A percentile compares a stretch with the other conserved stretches of the same genome.
phyloP scores from a whole-genome alignment of 1,140 invertebrate genomes.

The Aphidius gifuensis region DNA sequence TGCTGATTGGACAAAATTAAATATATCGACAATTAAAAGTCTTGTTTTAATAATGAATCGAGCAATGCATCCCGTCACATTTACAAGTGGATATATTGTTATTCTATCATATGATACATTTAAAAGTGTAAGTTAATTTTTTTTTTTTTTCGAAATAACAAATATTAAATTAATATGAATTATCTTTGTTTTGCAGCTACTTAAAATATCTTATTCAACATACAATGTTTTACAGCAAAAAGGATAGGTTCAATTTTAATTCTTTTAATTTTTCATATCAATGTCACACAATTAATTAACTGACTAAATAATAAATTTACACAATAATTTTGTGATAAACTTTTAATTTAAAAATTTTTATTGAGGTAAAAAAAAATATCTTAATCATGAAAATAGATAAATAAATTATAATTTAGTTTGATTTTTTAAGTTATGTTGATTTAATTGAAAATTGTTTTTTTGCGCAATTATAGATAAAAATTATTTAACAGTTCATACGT shows the following conservation, averaged over 20 bases:
- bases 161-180: neutral
- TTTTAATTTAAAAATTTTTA: too few species aligned
- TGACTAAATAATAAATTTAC: neutral
- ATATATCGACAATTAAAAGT: slow-evolving; percentile 18
- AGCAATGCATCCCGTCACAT: slow-evolving; percentile 12
- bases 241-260: too few species aligned
- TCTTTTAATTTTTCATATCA: neutral
- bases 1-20: slow-evolving; percentile 17
- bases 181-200: slow-evolving; percentile 12
- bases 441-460: too few species aligned
- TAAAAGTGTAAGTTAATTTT: slow-evolving; percentile 17
- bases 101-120: slow-evolving; percentile 19
- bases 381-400: too few species aligned
- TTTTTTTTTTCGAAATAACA: neutral
- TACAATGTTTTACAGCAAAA: slow-evolving; percentile 20
- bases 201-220: slow-evolving; percentile 19
- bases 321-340: too few species aligned
- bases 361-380: too few species aligned
- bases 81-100: slow-evolving; percentile 15
- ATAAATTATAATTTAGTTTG: too few species aligned
- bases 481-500: too few species aligned
- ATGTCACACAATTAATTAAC: neutral
- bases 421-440: too few species aligned
- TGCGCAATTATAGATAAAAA: too few species aligned
- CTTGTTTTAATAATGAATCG: slow-evolving; percentile 20